These are phyloP conservation scores for Drosophila guanche DNA, from an alignment of 1,140 invertebrate species.

Conservation along the genomic window DNA sequence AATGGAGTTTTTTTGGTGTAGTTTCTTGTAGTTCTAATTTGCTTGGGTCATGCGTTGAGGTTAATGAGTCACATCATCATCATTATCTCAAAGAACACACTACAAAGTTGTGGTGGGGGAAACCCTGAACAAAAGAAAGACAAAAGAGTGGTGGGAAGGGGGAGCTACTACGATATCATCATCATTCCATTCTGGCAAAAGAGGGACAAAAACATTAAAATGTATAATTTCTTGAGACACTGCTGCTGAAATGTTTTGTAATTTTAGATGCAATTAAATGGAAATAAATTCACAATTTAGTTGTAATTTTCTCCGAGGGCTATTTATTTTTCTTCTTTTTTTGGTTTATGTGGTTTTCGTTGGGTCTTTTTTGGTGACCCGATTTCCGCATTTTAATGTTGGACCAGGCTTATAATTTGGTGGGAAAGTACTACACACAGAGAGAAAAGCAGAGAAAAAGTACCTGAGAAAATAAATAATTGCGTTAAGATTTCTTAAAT, in stretches of 20 bases:
- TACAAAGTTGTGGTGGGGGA: slow-evolving; percentile 23
- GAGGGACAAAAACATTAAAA: slow-evolving; percentile 67
- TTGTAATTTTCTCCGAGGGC: slow-evolving; percentile 51
- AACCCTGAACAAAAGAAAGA: background rate
- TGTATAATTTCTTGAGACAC: slow-evolving; percentile 50
- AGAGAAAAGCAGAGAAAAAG: slow-evolving; percentile 12
- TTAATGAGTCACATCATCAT: slow-evolving; percentile 81
- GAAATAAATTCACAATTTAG: slow-evolving; percentile 82
- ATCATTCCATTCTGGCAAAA: slow-evolving; percentile 50
- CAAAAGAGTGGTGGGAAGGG: background rate
- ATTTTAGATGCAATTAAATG: slow-evolving; percentile 79
- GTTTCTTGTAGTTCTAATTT: slow-evolving; percentile 69
- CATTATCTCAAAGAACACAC: slow-evolving; percentile 51
- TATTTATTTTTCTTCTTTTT: slow-evolving; percentile 40
- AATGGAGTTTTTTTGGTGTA: no score
- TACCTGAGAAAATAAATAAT: slow-evolving; percentile 1
- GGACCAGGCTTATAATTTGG: slow-evolving; percentile 73
- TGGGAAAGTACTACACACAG: slow-evolving; percentile 47
- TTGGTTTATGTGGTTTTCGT: slow-evolving; percentile 33
- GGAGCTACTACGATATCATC: slow-evolving; percentile 36
- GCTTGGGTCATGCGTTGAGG: slow-evolving; percentile 79
- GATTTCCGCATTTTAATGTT: slow-evolving; percentile 81
- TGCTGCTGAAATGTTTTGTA: slow-evolving; percentile 57
- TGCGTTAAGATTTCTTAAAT: no score
- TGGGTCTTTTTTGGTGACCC: slow-evolving; percentile 64